Conservation (phyloP, 1,140 invertebrate species). For the Drosophila burlai region DNA sequence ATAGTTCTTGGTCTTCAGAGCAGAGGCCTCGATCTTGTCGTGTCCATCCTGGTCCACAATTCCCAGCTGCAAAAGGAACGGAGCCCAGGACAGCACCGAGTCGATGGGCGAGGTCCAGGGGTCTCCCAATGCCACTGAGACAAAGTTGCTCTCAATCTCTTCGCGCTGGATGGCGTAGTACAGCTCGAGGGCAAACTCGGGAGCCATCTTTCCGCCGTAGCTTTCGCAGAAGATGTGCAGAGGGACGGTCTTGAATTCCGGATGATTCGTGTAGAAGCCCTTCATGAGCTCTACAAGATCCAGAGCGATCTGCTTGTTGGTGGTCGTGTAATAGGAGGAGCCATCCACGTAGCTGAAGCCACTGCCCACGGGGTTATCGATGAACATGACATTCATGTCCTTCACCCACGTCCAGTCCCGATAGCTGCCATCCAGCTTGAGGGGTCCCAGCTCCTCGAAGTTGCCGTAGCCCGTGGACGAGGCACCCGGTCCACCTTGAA, state of each 20-base stretch:
- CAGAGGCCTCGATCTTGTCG: constrained; percentile 86
- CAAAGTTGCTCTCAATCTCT: constrained; percentile 90
- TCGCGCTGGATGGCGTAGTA: constrained; percentile 88
- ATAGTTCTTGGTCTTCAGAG: constrained; percentile 86
- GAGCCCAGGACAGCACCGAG: constrained; percentile 92
- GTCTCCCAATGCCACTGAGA: constrained; percentile 93
- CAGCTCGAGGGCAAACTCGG: constrained; percentile 89
- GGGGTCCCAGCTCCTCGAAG: constrained; percentile 91
- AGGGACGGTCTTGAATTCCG: constrained; percentile 89
- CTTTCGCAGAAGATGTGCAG: constrained; percentile 95
- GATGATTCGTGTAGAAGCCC: constrained; percentile 88
- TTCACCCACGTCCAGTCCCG: constrained; percentile 92
- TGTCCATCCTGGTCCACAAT: constrained; percentile 88
- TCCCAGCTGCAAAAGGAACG: constrained; percentile 87
- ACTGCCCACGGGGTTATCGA: constrained; percentile 95
- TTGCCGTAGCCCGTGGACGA: constrained; percentile 93
- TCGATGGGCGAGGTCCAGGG: constrained; percentile 95
- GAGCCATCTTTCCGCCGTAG: constrained; percentile 96
- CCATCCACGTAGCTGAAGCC: constrained; percentile 93
- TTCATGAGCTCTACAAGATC: constrained; percentile 92
- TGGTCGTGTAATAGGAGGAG: constrained; percentile 86
- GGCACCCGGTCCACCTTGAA: constrained; percentile 91
- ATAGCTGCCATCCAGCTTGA: constrained; percentile 88
- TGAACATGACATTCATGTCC: constrained; percentile 92
- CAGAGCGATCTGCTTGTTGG: constrained; percentile 90